These are phyloP conservation scores for Potamarius usumacintae DNA, from an alignment of 2,113 vertebrate species.

Conservation along the genomic window DNA sequence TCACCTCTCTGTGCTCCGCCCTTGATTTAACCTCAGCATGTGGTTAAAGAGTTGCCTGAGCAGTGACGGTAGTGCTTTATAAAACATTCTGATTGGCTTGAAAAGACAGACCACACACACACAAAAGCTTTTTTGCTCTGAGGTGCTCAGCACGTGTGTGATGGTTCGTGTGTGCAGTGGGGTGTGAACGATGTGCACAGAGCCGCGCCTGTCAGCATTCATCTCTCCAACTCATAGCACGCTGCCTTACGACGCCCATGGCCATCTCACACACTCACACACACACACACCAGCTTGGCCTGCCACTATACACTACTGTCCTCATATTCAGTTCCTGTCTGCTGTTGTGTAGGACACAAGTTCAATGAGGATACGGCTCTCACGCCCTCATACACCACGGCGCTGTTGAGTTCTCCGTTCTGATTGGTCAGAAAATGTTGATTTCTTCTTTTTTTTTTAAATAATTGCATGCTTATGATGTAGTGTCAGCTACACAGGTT, in stretches of 20 bases:
- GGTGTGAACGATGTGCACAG: slow-evolving; percentile 36
- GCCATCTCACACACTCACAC: not conserved
- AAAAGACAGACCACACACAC: slow-evolving; percentile 13
- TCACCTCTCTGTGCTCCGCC: not conserved
- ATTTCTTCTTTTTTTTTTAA: not conserved
- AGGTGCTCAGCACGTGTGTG: slow-evolving; percentile 28
- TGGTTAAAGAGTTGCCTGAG: slow-evolving; percentile 11
- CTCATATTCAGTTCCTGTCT: slow-evolving; percentile 9
- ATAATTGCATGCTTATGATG: not conserved
- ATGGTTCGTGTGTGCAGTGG: slow-evolving; percentile 24
- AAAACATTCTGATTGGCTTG: not conserved
- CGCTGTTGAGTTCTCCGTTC: not conserved
- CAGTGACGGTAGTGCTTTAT: not conserved
- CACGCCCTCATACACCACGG: not conserved
- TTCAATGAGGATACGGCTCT: not conserved
- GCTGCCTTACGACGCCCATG: slow-evolving; percentile 18
- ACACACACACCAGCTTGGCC: slow-evolving; percentile 5
- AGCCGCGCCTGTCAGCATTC: slow-evolving; percentile 43
- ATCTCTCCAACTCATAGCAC: slow-evolving; percentile 24
- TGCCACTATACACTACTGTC: not conserved
- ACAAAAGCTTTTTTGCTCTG: not conserved
- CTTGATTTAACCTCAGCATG: slow-evolving; percentile 12
- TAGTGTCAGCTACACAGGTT: not conserved
- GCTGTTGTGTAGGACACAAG: not conserved
- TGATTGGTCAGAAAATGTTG: not conserved